Conservation (phyloP, 1,140 invertebrate species). For the Physella acuta region DNA sequence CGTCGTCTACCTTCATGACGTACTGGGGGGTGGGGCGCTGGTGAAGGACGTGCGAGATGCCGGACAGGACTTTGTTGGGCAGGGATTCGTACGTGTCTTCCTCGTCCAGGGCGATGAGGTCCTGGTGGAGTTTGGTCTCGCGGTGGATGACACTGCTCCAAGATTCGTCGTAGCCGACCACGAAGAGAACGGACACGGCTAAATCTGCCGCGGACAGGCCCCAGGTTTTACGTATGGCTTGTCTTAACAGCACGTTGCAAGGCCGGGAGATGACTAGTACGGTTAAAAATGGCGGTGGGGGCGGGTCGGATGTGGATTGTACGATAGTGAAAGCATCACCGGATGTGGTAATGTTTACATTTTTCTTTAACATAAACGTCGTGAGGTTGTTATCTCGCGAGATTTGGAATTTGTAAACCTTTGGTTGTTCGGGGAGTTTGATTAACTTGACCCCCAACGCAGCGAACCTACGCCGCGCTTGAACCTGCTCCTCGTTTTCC, state of each 20-base stretch:
- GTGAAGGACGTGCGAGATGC: constrained; percentile 75
- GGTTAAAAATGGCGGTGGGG: too few species aligned
- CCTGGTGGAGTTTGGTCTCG: constrained; percentile 69
- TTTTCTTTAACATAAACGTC: too few species aligned
- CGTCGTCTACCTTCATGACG: constrained; percentile 64
- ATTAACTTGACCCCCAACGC: background rate
- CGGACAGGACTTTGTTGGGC: constrained; percentile 84
- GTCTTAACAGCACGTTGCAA: constrained; percentile 18
- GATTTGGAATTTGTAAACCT: too few species aligned
- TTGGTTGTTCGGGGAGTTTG: too few species aligned
- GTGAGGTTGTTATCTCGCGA: too few species aligned
- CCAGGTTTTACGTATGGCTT: constrained; percentile 37
- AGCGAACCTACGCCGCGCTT: background rate
- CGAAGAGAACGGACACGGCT: constrained; percentile 10
- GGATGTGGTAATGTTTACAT: too few species aligned
- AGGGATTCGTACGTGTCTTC: constrained; percentile 79
- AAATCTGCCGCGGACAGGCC: background rate
- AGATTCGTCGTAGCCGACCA: constrained; percentile 24
- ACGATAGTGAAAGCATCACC: too few species aligned
- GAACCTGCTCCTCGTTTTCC: background rate
- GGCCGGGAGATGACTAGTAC: constrained; percentile 26
- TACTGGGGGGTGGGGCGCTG: constrained; percentile 65
- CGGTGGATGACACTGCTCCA: constrained; percentile 58
- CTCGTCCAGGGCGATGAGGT: constrained; percentile 80
- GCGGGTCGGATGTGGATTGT: too few species aligned